Evolutionary conservation across 2,113 vertebrate genomes (phyloP), one percentile per base, ranked within the genome.

Genomic region (Cyanoderma ruficeps): DNA sequence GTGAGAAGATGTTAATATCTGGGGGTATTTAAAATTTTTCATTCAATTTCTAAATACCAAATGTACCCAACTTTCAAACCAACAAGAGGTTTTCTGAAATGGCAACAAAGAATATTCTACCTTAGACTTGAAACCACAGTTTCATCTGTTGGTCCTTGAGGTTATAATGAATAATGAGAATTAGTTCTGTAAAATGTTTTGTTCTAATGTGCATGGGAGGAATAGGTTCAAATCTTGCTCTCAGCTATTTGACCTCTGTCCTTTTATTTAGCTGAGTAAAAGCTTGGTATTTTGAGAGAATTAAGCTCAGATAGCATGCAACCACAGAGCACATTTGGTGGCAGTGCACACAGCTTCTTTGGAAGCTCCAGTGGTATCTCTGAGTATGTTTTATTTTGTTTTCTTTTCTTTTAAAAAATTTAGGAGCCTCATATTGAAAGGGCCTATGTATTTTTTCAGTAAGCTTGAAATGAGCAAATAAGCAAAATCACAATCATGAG

Each of bases 261-360:
- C 55, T 82, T 92, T 70, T 41, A 67, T 75, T 90, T 85, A 50
- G 27, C 46, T 88, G 37, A 53, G 42, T 88, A 69, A 67, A 89
- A 41, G 44, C 25, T 41, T 55, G 37, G 4, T 63, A 31, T 93
- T 89, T 86, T 80, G 35, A 50, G 44, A 31, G 30, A 42, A 57
- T 67, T 86, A 79, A 87, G 39, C 35, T 11, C 2, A 70, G 18
- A 30, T 0, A 0, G 70, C 13, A 30, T 60, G 65, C 63, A 91
- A 63, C 3, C 31, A 71, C 25, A 53, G 37, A 85, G 8, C 33
- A 61, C 31, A 13, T 8, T 61, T 83, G 19, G 47, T 71, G 35
- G 21, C 37, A 85, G 44, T 21, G 27, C 24, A 82, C 25, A 70
- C 39, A 28, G 79, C 53, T 56, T 75, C 10, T 61, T 28, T 49